A percentile compares a stretch with the other conserved stretches of the same genome.
phyloP scores from a whole-genome alignment of 2,888 invertebrate species.

The Drosophila setosimentum region DNA sequence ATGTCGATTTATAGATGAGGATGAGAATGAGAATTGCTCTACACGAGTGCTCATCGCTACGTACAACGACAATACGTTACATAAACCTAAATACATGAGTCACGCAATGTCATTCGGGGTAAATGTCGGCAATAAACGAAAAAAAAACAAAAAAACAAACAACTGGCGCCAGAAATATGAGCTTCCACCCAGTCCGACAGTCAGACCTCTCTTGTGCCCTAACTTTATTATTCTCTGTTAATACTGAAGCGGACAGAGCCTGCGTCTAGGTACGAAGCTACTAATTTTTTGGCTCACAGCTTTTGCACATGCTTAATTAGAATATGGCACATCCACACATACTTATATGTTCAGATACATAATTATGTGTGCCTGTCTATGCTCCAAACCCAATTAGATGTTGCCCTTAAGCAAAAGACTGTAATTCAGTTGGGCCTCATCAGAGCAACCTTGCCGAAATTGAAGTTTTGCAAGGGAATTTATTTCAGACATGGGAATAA shows the following conservation, averaged over 20 bases:
- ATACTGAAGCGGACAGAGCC: conserved; percentile 25
- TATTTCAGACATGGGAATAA: not conserved
- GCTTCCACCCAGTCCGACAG: conserved; percentile 16
- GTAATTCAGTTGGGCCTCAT: conserved; percentile 6
- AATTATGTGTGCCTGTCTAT: conserved; percentile 15
- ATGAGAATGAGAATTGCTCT: conserved; percentile 21
- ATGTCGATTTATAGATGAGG: conserved; percentile 1
- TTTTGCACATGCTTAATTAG: conserved; percentile 28
- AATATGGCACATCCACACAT: conserved; percentile 8
- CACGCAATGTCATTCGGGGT: conserved; percentile 79
- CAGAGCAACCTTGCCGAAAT: not conserved
- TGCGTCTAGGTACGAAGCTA: conserved; percentile 50
- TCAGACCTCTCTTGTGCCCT: not conserved
- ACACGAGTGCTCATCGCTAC: conserved; percentile 30
- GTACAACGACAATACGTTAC: conserved; percentile 50
- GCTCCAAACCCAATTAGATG: conserved; percentile 56
- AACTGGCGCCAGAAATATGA: conserved; percentile 73
- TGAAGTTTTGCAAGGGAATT: not conserved
- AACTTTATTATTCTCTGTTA: conserved; percentile 27
- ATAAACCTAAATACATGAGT: conserved; percentile 76
- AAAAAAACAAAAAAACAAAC: conserved; percentile 22
- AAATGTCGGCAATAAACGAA: conserved; percentile 57
- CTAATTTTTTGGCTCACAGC: conserved; percentile 33
- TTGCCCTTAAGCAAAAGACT: conserved; percentile 4
- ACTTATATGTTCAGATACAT: conserved; percentile 2